Percentiles rank a stretch among this genome's conserved stretches.
Evolutionary conservation across 1,140 invertebrate genomes (phyloP).

Genomic region (Argopecten irradians): DNA sequence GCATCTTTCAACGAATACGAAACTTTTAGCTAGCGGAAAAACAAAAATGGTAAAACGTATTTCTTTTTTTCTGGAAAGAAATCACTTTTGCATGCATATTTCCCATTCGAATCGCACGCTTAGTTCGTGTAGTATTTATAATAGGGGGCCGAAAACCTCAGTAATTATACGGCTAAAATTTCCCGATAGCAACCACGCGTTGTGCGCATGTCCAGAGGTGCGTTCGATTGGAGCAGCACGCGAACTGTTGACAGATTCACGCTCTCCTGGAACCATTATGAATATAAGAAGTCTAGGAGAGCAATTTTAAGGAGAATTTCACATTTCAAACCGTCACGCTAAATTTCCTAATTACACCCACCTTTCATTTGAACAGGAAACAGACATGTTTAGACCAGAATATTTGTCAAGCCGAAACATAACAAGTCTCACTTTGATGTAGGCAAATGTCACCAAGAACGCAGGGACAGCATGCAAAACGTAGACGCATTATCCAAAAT

Average conservation of each 20-base stretch:
- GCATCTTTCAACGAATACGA: background rate
- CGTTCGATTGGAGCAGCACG: slow-evolving; percentile 19
- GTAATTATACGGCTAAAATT: slow-evolving; percentile 18
- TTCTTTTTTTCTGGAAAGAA: background rate
- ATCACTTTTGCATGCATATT: slow-evolving; percentile 22
- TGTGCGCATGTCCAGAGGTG: background rate
- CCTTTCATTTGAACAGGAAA: slow-evolving; percentile 16
- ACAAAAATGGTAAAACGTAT: background rate
- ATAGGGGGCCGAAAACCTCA: background rate
- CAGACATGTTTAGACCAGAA: slow-evolving; percentile 16
- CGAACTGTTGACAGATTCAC: slow-evolving; percentile 20
- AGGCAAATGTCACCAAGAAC: background rate
- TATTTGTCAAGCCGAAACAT: background rate
- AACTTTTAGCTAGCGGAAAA: background rate
- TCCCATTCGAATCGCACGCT: background rate
- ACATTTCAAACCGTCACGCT: slow-evolving; percentile 15
- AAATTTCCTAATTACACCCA: background rate
- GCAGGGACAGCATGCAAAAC: background rate
- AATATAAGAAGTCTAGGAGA: slow-evolving; percentile 11
- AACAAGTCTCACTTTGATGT: background rate
- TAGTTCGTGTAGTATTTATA: background rate
- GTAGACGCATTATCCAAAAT: background rate
- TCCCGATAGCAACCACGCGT: slow-evolving; percentile 7
- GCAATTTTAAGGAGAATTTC: slow-evolving; percentile 14
- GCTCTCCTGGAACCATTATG: background rate